Evolutionary conservation across 2,113 vertebrate species (phyloP), one percentile per base, ranked within the genome.

Genomic region (Paralichthys olivaceus): DNA sequence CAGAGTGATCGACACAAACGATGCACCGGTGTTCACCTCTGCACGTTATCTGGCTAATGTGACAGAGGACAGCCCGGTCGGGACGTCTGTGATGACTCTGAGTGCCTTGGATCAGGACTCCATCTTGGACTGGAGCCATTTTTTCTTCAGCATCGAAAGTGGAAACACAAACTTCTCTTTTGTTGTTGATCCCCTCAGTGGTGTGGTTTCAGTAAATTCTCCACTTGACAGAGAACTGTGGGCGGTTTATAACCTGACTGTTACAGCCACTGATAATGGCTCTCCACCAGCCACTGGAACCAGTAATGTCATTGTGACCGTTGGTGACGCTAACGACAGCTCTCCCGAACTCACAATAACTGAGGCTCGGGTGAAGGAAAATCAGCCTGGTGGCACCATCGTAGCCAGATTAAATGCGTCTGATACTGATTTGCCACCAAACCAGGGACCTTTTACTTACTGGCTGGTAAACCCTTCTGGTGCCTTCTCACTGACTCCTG

Each of bases 271-370:
- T 77, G 93, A 95, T 84, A 87, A 91, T 34, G 93, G 91, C 17
- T 85, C 81, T 61, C 91, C 91, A 26, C 89, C 92, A 72, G 91
- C 90, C 62, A 93, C 92, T 49, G 94, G 94, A 25, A 93, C 87
- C 7, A 76, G 92, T 19, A 80, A 81, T 51, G 83, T 95, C 25
- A 37, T 91, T 23, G 75, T 95, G 29, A 79, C 28, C 19, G 34
- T 95, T 62, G 83, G 47, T 34, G 94, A 95, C 29, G 45, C 94
- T 4, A 95, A 95, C 28, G 94, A 95, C 87, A 94, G 91, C 6
- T 26, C 90, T 37, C 94, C 94, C 7, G 65, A 72, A 68, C 80
- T 95, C 19, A 84, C 60, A 37, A 68, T 69, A 25, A 88, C 79
- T 7, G 83, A 92, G 29, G 86, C 72, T 20, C 68, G 87, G 56